A percentile compares a stretch with the other conserved stretches of the same genome.
Conservation (phyloP, 2,888 invertebrate genomes). For the Pyrochroa serraticornis region DNA sequence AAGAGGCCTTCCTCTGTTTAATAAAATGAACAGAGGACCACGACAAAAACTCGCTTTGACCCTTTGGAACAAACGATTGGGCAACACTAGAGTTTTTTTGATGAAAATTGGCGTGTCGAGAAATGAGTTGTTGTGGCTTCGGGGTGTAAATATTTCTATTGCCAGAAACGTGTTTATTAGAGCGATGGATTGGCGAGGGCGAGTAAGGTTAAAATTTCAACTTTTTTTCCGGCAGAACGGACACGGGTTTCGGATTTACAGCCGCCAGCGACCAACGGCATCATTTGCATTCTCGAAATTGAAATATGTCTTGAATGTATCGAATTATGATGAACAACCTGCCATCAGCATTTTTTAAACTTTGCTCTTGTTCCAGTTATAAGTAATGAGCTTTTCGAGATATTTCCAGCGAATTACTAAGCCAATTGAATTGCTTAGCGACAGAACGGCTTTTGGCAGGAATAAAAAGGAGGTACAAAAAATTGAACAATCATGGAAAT, state of each 20-base stretch:
- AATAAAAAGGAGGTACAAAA: neutral
- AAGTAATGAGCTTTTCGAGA: no score
- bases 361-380: neutral
- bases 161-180: neutral
- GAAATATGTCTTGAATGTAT: constrained; percentile 21
- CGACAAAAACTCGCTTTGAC: constrained; percentile 29
- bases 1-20: constrained; percentile 26
- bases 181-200: neutral
- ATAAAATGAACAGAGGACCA: constrained; percentile 38
- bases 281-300: constrained; percentile 16
- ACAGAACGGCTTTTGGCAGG: no score
- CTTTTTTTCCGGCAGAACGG: constrained; percentile 15
- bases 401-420: no score
- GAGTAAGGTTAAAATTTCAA: constrained; percentile 8
- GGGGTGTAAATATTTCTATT: no score
- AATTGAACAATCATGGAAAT: neutral
- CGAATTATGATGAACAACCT: constrained; percentile 18
- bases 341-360: constrained; percentile 14
- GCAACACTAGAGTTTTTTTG: no score
- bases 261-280: constrained; percentile 10
- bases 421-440: no score
- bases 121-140: no score
- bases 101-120: no score
- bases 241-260: constrained; percentile 16
- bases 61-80: constrained; percentile 4